Base-by-base conservation (phyloP, 1,140 invertebrate genomes). In the Venturia canescens region DNA sequence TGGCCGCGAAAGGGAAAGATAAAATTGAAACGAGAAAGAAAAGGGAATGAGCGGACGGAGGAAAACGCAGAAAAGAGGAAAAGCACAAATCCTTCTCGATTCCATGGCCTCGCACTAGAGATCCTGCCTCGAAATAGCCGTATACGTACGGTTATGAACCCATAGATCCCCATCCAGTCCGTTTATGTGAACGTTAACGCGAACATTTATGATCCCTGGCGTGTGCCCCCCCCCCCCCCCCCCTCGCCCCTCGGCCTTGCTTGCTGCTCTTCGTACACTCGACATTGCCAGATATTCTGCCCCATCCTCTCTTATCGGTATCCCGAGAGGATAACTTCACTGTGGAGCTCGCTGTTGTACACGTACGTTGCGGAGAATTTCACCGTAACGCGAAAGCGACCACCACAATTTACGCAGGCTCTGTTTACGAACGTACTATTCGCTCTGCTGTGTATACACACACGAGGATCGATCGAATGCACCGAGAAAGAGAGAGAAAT, bases 141-240 rank as follows among this genome's bases (percentile, higher is more conserved):
- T 71, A 71, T 71, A 71, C 69, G 34, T 48, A 23, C 69, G 44
- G 38, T 71, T 71, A 48, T 71, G 69, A 71, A 71, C 69, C 69
- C 69, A 71, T 71, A 71, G 69, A 71, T 71, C 69, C 60, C 60
- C n/a, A 71, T 71, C 69, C 69, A n/a, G 18, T 71, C 34, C 69
- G 69, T 71, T 71, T 71, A 71, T 71, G 69, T 44, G 69, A 71
- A 71, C 69, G 34, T 71, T 71, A 71, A 71, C 69, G 69, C 69
- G 69, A 71, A 71, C 69, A 71, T 71, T 71, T 71, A 71, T 71
- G 69, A 71, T 71, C 69, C 69, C 34, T n/a, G 34, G 34, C 38
- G 69, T 71, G 34, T 71, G 69, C 60, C 21, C 21, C 26, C 21
- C 2, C 53, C 53, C 38, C 15, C 38, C 15, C 38, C 15, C 38